These are phyloP conservation scores for Acronicta aceris DNA, from an alignment of 2,888 invertebrate genomes.

Conservation along the genomic window DNA sequence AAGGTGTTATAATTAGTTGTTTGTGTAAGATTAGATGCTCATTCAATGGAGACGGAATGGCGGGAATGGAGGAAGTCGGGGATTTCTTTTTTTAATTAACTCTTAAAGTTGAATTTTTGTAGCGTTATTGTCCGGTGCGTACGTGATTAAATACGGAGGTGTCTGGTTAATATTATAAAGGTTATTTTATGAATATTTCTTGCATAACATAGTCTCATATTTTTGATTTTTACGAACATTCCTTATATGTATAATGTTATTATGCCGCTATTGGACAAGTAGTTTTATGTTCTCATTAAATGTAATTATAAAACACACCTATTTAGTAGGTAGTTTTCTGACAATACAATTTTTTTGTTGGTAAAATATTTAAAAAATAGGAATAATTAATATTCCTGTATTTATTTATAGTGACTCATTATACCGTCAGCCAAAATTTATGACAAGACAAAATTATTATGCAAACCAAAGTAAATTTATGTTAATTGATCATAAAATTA, in stretches of 20 bases:
- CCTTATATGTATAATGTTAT: too few relatives aligned
- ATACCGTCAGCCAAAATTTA: slow-evolving; percentile 40
- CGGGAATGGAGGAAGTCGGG: slow-evolving; percentile 3
- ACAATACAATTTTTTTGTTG: too few relatives aligned
- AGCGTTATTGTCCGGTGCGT: background rate
- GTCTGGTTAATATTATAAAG: background rate
- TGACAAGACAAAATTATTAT: slow-evolving; percentile 15
- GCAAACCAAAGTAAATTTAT: slow-evolving; percentile 26
- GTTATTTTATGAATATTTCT: background rate
- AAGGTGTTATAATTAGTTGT: slow-evolving; percentile 29
- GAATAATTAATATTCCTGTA: background rate
- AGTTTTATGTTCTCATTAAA: too few relatives aligned
- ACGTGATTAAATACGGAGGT: background rate
- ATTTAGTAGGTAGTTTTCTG: too few relatives aligned
- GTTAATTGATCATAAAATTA: slow-evolving; percentile 34
- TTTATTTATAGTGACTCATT: slow-evolving; percentile 19
- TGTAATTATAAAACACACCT: too few relatives aligned
- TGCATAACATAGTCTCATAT: too few relatives aligned
- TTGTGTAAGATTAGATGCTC: slow-evolving; percentile 19
- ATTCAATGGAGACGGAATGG: background rate
- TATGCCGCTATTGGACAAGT: too few relatives aligned
- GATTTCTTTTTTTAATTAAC: background rate
- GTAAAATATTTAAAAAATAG: too few relatives aligned
- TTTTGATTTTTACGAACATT: too few relatives aligned
- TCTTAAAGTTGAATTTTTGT: background rate